Evolutionary conservation across 2,797 vertebrate species (phyloP).

Genomic region (Sebastes hopkinsi): DNA sequence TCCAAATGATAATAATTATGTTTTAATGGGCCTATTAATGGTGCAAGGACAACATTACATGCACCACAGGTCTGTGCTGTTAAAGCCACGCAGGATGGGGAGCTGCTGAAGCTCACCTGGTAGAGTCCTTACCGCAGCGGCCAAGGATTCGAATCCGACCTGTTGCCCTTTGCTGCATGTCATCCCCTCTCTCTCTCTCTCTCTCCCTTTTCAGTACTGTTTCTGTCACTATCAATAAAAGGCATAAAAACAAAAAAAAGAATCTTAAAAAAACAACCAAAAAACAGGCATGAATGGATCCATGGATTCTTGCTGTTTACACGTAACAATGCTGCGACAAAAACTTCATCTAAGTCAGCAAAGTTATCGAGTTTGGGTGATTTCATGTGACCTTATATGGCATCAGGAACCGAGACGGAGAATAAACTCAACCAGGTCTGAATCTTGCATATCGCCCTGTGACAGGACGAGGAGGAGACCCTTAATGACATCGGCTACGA

Average conservation of each 20-base stretch:
- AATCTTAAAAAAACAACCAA: no score
- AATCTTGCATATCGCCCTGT: neutral
- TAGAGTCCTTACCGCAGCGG: no score
- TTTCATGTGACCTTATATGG: neutral
- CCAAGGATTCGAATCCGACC: no score
- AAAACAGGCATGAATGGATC: neutral
- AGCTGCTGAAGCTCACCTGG: no score
- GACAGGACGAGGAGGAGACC: constrained; percentile 94
- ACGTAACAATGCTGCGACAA: neutral
- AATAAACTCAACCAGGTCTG: neutral
- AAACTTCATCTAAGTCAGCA: neutral
- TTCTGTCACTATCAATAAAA: no score
- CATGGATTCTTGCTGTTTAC: neutral
- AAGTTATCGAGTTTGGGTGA: neutral
- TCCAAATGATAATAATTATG: no score
- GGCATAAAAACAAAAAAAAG: no score
- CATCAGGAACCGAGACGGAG: neutral
- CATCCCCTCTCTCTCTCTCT: no score
- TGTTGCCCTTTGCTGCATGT: no score
- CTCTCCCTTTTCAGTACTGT: no score
- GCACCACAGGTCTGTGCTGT: neutral
- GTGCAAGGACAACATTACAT: neutral
- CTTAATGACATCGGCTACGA: constrained; percentile 96
- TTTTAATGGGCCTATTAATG: no score
- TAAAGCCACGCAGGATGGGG: neutral